These are phyloP conservation scores for Carlito syrichta DNA, from an alignment of 2,113 vertebrate genomes.

Conservation along the genomic window DNA sequence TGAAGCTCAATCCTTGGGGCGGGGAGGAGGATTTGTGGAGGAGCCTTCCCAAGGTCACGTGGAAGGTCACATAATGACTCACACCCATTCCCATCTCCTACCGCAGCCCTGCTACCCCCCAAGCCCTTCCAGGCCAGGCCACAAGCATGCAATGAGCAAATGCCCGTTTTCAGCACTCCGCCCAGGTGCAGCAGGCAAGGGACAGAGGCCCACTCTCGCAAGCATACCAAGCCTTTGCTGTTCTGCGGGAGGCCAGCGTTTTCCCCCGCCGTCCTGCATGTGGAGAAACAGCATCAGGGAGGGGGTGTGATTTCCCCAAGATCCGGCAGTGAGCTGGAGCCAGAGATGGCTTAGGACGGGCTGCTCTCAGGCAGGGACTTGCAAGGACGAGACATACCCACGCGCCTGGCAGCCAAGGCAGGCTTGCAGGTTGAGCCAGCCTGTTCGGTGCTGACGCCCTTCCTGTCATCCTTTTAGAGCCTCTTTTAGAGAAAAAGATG, in stretches of 20 bases:
- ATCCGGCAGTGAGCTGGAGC: neutral
- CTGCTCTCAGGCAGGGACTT: neutral
- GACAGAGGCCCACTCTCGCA: neutral
- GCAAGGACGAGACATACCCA: neutral
- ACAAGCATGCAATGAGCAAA: neutral
- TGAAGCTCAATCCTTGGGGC: neutral
- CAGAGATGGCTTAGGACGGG: neutral
- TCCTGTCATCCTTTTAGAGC: fast-evolving
- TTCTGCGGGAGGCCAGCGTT: neutral
- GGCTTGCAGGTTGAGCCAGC: neutral
- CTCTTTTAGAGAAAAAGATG: neutral
- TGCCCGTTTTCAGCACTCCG: neutral
- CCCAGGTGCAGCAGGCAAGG: neutral
- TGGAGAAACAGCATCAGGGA: neutral
- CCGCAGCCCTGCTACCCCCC: neutral
- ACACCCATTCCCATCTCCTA: neutral
- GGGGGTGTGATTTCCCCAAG: neutral
- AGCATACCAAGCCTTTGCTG: neutral
- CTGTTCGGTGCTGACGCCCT: too few relatives aligned
- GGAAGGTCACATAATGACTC: neutral
- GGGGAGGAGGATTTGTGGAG: neutral
- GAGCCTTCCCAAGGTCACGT: neutral
- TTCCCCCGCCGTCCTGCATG: neutral
- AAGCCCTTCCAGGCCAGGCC: neutral
- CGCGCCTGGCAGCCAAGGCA: neutral